Evolutionary conservation across 2,113 vertebrate species (phyloP).

Genomic region (Neomonachus schauinslandi): DNA sequence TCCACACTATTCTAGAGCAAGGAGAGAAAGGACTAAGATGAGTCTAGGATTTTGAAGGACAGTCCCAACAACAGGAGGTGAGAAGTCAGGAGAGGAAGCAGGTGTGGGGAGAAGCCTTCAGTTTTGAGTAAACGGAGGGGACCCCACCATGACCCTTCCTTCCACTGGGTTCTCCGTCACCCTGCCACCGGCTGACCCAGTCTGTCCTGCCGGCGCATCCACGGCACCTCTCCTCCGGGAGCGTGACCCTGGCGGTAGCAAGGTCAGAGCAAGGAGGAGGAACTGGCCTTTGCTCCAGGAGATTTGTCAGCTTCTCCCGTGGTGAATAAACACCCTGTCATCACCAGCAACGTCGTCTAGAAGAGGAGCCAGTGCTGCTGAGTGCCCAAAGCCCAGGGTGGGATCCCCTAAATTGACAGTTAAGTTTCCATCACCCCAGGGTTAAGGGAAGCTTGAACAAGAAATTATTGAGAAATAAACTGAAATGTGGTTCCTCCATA

Average conservation of each 20-base stretch:
- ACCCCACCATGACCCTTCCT: neutral
- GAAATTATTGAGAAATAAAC: neutral
- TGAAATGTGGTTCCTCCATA: neutral
- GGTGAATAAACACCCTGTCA: neutral
- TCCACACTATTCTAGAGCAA: neutral
- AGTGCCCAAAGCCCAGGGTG: neutral
- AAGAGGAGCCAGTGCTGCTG: neutral
- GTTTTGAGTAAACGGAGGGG: neutral
- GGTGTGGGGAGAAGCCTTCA: neutral
- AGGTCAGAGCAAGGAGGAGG: neutral
- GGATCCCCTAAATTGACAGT: neutral
- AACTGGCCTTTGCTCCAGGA: neutral
- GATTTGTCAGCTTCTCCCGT: neutral
- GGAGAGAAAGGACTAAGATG: neutral
- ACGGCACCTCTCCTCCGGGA: neutral
- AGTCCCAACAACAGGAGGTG: neutral
- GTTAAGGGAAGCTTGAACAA: neutral
- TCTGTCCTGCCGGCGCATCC: neutral
- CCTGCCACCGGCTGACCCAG: neutral
- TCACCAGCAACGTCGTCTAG: neutral
- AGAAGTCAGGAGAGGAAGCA: neutral
- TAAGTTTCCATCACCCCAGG: neutral
- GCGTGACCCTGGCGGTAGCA: rapidly evolving
- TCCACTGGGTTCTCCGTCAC: neutral
- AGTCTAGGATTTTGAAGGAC: neutral